Evolutionary conservation across 2,888 invertebrate species (phyloP).

Genomic region (Yponomeuta sedellus): DNA sequence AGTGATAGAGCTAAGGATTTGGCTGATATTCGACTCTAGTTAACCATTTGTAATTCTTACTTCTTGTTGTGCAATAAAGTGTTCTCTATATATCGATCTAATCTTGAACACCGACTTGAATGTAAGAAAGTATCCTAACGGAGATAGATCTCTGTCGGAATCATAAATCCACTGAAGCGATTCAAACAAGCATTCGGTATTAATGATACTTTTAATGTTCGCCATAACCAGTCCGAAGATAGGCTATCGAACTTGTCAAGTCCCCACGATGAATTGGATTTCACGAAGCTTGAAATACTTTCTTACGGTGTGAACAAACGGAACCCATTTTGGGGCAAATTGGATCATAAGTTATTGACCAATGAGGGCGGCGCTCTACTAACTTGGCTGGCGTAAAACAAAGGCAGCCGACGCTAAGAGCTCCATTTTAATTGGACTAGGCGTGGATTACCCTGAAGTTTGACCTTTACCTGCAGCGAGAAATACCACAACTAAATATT

Average conservation of each 20-base stretch:
- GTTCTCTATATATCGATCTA: too few species aligned
- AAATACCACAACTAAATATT: constrained; percentile 5
- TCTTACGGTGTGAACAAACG: not conserved
- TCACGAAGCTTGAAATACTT: not conserved
- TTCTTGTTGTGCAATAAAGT: too few species aligned
- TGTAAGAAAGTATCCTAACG: not conserved
- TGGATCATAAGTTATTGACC: constrained; percentile 10
- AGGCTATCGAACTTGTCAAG: not conserved
- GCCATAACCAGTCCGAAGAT: not conserved
- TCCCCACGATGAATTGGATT: not conserved
- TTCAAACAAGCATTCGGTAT: not conserved
- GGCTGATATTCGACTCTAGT: not conserved
- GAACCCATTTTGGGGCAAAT: constrained; percentile 2
- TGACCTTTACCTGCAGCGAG: constrained; percentile 37
- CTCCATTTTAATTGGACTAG: constrained; percentile 41
- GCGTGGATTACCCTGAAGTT: constrained; percentile 44
- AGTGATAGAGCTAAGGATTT: not conserved
- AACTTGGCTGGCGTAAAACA: not conserved
- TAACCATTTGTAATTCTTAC: too few species aligned
- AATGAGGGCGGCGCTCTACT: not conserved
- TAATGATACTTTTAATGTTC: not conserved
- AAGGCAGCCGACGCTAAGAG: constrained; percentile 33
- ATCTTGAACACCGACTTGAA: not conserved
- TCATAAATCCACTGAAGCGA: not conserved
- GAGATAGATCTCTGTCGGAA: not conserved